phyloP scores from a whole-genome alignment of 2,797 vertebrate species.

The Remorina albescens region DNA sequence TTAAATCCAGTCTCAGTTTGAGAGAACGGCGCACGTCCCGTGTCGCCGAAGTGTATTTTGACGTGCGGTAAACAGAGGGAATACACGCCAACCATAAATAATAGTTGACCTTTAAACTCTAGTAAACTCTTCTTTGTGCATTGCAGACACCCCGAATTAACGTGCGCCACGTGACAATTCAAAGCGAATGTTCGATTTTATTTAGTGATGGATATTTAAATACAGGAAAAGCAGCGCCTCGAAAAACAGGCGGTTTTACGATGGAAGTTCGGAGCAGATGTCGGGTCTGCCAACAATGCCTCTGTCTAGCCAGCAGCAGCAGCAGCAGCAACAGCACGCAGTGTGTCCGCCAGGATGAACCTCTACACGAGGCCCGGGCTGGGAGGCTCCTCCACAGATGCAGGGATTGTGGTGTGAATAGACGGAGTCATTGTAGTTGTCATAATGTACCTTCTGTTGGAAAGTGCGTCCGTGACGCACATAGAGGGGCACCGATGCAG shows the following conservation, averaged over 20 bases:
- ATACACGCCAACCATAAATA: neutral
- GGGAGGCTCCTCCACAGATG: slow-evolving; percentile 62
- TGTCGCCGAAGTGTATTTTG: neutral
- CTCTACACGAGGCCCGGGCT: slow-evolving; percentile 51
- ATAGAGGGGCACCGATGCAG: slow-evolving; percentile 29
- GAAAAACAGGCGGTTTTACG: neutral
- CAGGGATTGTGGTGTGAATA: slow-evolving; percentile 66
- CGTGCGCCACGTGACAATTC: accelerated
- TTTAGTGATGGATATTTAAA: accelerated
- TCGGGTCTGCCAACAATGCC: slow-evolving; percentile 78
- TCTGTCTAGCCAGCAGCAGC: slow-evolving; percentile 54
- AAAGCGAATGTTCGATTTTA: accelerated
- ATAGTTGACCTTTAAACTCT: neutral
- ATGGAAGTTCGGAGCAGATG: slow-evolving; percentile 41
- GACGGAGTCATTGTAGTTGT: slow-evolving; percentile 70
- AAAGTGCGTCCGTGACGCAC: slow-evolving; percentile 63
- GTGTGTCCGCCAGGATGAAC: slow-evolving; percentile 31
- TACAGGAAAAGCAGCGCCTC: neutral
- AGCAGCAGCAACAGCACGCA: slow-evolving; percentile 45
- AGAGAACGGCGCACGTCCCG: neutral
- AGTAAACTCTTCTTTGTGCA: accelerated
- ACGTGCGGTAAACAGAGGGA: neutral
- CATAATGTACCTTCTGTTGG: slow-evolving; percentile 72
- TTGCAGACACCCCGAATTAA: slow-evolving; percentile 20
- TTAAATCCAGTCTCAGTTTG: neutral